Base-by-base conservation (phyloP, 2,888 invertebrate species). In the Drosophila kambysellisi region DNA sequence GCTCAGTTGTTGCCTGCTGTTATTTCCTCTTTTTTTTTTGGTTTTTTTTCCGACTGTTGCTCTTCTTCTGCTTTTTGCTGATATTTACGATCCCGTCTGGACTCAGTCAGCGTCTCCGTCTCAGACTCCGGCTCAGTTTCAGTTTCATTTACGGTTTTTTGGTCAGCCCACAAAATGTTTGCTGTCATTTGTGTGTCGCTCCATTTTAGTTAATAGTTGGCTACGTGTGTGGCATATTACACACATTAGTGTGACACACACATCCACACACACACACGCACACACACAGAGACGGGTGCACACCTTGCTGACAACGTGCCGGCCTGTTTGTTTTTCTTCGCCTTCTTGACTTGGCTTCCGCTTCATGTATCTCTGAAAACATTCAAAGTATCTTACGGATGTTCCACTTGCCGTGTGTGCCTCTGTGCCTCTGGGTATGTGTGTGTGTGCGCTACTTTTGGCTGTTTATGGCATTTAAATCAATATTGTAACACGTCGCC, bases 401-500 rank as follows among this genome's bases (percentile, higher is more conserved):
- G 82, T 87, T 84, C 83, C 89, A 89, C 86, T 90, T 88, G 86
- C 77, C 70, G 70, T 71, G 70, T 53, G 20, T 46, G n/a, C 35
- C 12, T 20, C 4, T 25, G 17, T 29, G 33, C 6, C n/a, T 39
- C 17, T 56, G 35, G 69, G 59, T 74, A 2, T 20, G 12, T 46
- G 11, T 62, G 12, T 58, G 25, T 53, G 56, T 58, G 54, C 73
- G 70, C 84, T 83, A 76, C 76, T 81, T 82, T 79, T 82, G 70
- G 86, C 74, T 88, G 91, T 89, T 89, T 90, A 89, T 88, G 88
- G 78, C 88, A 90, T 89, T 88, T 88, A 88, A 90, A 88, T 88
- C 88, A 88, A 88, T 90, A 90, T 89, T 79, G 77, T 90, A 72
- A 77, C 85, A 78, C 84, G 76, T 72, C 66, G 54, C 51, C 51